phyloP scores from a whole-genome alignment of 2,797 vertebrate genomes.

The Rallus crepitans region DNA sequence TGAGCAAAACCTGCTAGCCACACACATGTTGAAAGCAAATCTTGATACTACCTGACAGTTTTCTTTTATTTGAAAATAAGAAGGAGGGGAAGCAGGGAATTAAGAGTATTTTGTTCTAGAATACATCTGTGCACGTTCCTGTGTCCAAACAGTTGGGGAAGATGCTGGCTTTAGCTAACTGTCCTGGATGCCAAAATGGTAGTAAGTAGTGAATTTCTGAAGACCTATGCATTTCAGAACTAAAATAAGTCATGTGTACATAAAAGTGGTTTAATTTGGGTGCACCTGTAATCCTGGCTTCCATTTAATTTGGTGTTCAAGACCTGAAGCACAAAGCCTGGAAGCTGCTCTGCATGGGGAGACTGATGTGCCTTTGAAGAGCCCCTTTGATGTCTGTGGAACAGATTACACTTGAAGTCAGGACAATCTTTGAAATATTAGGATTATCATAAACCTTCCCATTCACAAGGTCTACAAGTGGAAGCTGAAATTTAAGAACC shows the following conservation, averaged over 20 bases:
- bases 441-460: neutral
- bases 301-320: neutral
- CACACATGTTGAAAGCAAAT: accelerated
- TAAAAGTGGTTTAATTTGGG: neutral
- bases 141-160: neutral
- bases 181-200: neutral
- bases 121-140: accelerated
- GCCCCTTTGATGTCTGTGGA: neutral
- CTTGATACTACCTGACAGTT: neutral
- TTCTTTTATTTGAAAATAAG: neutral
- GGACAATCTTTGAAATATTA: neutral
- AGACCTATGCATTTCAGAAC: neutral
- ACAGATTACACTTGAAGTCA: neutral
- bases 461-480: neutral
- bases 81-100: neutral
- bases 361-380: neutral
- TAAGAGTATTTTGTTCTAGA: neutral
- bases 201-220: neutral
- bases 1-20: neutral
- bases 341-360: neutral
- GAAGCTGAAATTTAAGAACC: neutral
- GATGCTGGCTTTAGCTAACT: neutral
- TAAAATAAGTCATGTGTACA: neutral
- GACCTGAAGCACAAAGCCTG: neutral
- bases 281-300: neutral